Percentiles rank a stretch among this genome's conserved stretches.
Conservation (phyloP, 2,797 vertebrate species). For the Enteromius unitaeniatus region DNA sequence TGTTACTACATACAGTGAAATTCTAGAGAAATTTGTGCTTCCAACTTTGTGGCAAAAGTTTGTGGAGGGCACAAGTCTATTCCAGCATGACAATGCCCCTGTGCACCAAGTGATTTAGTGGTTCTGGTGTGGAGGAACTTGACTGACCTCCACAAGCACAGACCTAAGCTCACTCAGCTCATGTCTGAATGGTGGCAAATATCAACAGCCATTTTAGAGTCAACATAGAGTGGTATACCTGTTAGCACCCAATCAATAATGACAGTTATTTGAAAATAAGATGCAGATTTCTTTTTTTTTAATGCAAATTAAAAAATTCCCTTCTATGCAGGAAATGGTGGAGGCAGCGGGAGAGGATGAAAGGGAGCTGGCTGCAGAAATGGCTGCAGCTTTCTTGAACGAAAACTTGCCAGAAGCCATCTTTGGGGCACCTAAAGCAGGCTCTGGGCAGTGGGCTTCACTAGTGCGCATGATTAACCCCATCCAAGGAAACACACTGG, state of each 20-base stretch:
- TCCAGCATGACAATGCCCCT: constrained; percentile 3
- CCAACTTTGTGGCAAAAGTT: constrained; percentile 4
- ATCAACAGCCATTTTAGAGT: neutral
- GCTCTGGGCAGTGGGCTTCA: constrained; percentile 97
- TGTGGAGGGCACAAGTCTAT: neutral
- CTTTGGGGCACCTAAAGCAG: constrained; percentile 96
- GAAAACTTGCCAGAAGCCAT: constrained; percentile 98
- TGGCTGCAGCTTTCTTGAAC: constrained; percentile 97
- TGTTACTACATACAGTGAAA: neutral
- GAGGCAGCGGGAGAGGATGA: constrained; percentile 98
- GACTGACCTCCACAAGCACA: constrained; percentile 10
- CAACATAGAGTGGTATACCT: neutral
- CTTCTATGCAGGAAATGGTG: constrained; percentile 90
- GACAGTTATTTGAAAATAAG: neutral
- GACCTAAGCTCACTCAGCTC: neutral
- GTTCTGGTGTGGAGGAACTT: constrained; percentile 3
- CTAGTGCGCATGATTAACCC: constrained; percentile 95
- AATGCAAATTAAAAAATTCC: no score
- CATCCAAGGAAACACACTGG: constrained; percentile 92
- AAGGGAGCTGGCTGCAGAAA: constrained; percentile 95
- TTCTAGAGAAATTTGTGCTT: neutral
- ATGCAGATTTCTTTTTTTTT: neutral
- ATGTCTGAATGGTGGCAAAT: neutral
- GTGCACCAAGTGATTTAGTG: neutral
- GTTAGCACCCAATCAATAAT: neutral